Percentiles rank a stretch among this genome's conserved stretches.
phyloP scores from a whole-genome alignment of 2,888 invertebrate genomes.

The Drosophila nr. fundita region DNA sequence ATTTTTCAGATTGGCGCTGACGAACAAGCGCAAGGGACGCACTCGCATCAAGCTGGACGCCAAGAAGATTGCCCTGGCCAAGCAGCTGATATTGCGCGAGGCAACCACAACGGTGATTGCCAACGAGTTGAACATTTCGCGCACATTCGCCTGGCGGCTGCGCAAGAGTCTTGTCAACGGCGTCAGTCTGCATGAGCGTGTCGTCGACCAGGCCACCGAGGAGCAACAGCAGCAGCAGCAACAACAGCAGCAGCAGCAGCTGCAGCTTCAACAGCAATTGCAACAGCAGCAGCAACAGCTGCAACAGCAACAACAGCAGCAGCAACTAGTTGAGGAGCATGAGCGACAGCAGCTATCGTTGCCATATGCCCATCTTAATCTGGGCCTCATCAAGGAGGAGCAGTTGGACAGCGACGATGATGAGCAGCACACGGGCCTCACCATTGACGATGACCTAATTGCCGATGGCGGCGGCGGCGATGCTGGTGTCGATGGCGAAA shows the following conservation, averaged over 20 bases:
- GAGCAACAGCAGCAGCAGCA: conserved; percentile 61
- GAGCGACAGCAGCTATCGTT: conserved; percentile 58
- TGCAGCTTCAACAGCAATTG: conserved; percentile 32
- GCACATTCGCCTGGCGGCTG: conserved; percentile 84
- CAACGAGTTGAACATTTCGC: conserved; percentile 83
- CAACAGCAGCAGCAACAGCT: conserved; percentile 36
- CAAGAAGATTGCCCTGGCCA: conserved; percentile 83
- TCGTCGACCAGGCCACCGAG: conserved; percentile 79
- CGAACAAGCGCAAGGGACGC: conserved; percentile 83
- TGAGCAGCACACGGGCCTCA: conserved; percentile 52
- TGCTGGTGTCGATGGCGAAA: conserved; percentile 21
- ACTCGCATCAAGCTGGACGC: conserved; percentile 84
- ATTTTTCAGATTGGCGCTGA: conserved; percentile 58
- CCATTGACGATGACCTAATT: conserved; percentile 35
- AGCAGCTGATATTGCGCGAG: conserved; percentile 83
- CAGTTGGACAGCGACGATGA: conserved; percentile 73
- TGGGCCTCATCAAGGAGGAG: conserved; percentile 71
- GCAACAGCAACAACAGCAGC: conserved; percentile 26
- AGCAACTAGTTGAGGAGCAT: conserved; percentile 40
- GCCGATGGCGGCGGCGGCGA: conserved; percentile 6
- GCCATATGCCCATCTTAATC: conserved; percentile 60
- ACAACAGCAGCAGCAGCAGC: conserved; percentile 38
- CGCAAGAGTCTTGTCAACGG: conserved; percentile 84
- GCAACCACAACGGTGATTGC: conserved; percentile 84
- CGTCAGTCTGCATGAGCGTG: conserved; percentile 83